Percentiles rank a stretch among this genome's conserved stretches.
These are phyloP conservation scores for Lamprologus lemairii DNA, from an alignment of 2,113 vertebrate genomes.

Conservation along the genomic window DNA sequence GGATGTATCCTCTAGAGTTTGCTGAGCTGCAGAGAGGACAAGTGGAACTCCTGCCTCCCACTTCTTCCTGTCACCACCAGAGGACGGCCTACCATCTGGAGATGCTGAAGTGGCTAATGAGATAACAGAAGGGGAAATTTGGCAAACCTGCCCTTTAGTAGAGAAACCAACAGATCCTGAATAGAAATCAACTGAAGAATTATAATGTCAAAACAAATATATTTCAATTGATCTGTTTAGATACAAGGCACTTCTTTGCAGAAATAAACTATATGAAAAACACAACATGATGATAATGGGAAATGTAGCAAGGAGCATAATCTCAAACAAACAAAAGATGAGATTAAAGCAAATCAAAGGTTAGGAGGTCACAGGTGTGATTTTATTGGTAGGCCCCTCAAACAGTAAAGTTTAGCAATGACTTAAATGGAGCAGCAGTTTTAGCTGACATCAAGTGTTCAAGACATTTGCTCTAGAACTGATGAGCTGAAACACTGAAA, in stretches of 20 bases:
- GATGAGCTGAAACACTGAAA: background rate
- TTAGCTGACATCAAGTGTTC: background rate
- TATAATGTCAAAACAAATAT: background rate
- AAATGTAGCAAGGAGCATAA: background rate
- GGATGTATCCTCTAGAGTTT: slow-evolving; percentile 78
- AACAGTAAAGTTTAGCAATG: background rate
- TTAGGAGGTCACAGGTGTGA: background rate
- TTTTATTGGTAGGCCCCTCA: background rate
- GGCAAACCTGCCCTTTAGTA: background rate
- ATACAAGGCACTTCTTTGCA: background rate
- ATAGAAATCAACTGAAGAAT: background rate
- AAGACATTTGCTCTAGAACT: background rate
- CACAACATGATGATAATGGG: background rate
- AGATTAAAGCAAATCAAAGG: background rate
- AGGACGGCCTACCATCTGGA: slow-evolving; percentile 11
- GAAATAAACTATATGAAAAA: background rate
- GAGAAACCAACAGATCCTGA: background rate
- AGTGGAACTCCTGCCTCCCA: slow-evolving; percentile 80
- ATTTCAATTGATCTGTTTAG: background rate
- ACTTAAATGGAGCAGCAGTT: background rate
- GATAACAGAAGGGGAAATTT: background rate
- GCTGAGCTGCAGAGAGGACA: slow-evolving; percentile 74
- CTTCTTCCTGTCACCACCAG: slow-evolving; percentile 81
- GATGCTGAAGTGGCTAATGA: slow-evolving; percentile 18
- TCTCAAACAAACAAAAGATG: background rate